Evolutionary conservation across 2,797 vertebrate genomes (phyloP), one percentile per base, ranked within the genome.

Genomic region (Macrochelys suwanniensis): DNA sequence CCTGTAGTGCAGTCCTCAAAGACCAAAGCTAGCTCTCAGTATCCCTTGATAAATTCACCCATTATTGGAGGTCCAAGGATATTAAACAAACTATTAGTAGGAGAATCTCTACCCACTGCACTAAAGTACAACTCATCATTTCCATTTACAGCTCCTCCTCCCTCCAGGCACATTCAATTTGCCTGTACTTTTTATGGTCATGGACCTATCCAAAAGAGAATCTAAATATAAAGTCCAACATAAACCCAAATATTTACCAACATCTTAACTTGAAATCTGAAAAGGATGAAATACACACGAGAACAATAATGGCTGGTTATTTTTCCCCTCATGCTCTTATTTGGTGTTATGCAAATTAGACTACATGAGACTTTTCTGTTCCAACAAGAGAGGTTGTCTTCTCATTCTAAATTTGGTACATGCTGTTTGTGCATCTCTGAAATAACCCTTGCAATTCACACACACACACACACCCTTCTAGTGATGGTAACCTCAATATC

Each of bases 31-130:
- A 83, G 54, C 13, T 90, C 49, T 33, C 17, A 23, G 45, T 37
- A 81, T 17, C 6, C 26, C 25, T 57, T 87, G 25, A 26, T 49
- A 68, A 82, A 26, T 26, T 56, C 77, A 74, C 31, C 10, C 53
- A 74, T 76, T 84, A 79, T 33, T 0, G 9, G 6, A 19, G 81
- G 86, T 37, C 15, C 2, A 0, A 94, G 0, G 0, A 28, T 88
- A 57, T 53, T 61, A 77, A 85, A 53, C 15, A 10, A 19, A 51
- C 12, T 9, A 15, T 1, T 65, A 11, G 23, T 47, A 74, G 3
- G 3, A 23, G 26, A 37, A 33, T 47, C 84, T 33, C 80, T 47
- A 56, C 8, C 15, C 16, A 17, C 6, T 50, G 8, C 2, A 0
- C 78, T 78, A 50, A 68, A 74, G n/a, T 61, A 61, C 50, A 11